Percentiles rank a stretch among this genome's conserved stretches.
Evolutionary conservation across 2,888 invertebrate genomes (phyloP).

Genomic region (Harpagoxenus sublaevis): DNA sequence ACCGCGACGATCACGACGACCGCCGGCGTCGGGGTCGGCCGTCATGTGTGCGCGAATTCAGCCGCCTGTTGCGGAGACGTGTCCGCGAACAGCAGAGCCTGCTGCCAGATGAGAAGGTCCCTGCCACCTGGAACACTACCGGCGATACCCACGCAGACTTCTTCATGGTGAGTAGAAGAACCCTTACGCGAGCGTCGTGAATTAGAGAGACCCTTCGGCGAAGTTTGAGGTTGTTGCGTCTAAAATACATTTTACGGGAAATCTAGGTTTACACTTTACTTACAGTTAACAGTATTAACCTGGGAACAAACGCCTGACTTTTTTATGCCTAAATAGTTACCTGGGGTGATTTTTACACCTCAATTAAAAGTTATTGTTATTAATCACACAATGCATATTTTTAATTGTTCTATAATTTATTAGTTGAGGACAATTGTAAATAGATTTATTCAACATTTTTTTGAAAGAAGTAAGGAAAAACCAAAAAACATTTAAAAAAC

Average conservation of each 20-base stretch:
- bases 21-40: constrained; percentile 65
- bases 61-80: constrained; percentile 79
- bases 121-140: constrained; percentile 87
- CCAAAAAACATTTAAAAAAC: no score
- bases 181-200: neutral
- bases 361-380: no score
- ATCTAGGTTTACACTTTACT: neutral
- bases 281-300: no score
- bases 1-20: constrained; percentile 44
- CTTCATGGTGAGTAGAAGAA: constrained; percentile 82
- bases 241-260: neutral
- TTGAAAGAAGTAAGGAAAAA: no score
- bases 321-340: no score
- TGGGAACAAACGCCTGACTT: no score
- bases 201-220: neutral
- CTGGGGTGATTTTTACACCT: no score
- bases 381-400: no score
- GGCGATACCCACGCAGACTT: constrained; percentile 80
- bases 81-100: constrained; percentile 82
- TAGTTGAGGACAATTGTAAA: no score
- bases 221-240: neutral
- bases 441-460: no score
- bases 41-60: constrained; percentile 77
- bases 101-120: constrained; percentile 88
- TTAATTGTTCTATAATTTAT: no score